Base-by-base conservation (phyloP, 2,888 invertebrate genomes). In the Diarsia dahlii region DNA sequence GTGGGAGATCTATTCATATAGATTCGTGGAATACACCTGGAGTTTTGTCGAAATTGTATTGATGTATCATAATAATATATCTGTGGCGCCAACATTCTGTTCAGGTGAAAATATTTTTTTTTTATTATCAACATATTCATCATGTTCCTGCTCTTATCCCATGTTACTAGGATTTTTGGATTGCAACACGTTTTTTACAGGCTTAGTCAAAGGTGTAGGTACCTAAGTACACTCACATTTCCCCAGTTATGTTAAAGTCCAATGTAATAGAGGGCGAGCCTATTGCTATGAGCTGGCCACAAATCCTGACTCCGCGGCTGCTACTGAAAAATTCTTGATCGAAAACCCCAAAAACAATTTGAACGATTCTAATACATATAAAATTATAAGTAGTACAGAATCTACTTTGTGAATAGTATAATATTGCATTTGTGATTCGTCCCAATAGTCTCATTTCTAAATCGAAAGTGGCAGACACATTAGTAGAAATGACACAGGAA, bases 1-100 rank as follows among this genome's bases (percentile, higher is more conserved):
- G 74, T 72, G 64, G 65, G 74, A 60, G 80, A 83, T 67, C 74
- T 78, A 71, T 70, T 67, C 23, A 45, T 70, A 81, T 5, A 74
- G 28, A 68, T 83, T 83, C 58, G 28, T 28, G 50, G 67, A 81
- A 82, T 58, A 48, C 58, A 76, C 68, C 65, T 75, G 71, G 71
- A 63, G 69, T 62, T 58, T 62, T 45, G n/a, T 45, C 18, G 50
- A 56, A 67, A 71, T 12, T 60, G 58, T 80, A 74, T 39, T 46
- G 60, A 74, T 60, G 45, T 58, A 20, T 70, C 13, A 34, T 63
- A 63, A 63, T n/a, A n/a, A n/a, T n/a, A n/a, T 45, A 50, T 52
- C 20, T n/a, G n/a, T 62, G 74, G 70, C 67, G 80, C 80, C 60
- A 71, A 58, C 8, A 20, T 60, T 71, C 20, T 67, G 28, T 70